Evolutionary conservation across 23 tunicate genomes (phyloP).

Genomic region (Ciona savignyi): DNA sequence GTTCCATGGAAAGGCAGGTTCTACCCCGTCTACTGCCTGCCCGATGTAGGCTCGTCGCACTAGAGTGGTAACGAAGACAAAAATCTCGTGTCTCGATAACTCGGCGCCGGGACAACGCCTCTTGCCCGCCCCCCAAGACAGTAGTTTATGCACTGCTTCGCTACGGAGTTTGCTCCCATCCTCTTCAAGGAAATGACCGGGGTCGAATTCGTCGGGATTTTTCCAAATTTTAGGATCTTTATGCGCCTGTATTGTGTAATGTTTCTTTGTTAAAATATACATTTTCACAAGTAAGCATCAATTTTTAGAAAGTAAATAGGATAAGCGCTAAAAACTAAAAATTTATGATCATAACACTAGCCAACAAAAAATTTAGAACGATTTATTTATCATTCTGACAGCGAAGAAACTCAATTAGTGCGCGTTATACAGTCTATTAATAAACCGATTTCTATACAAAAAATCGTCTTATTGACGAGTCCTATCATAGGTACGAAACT

Average conservation of each 20-base stretch:
- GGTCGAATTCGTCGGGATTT: conserved; percentile 39
- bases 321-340: too few species aligned
- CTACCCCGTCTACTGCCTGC: conserved; percentile 24
- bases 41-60: conserved; percentile 9
- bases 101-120: conserved; percentile 28
- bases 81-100: conserved; percentile 27
- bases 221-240: conserved; percentile 33
- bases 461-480: too few species aligned
- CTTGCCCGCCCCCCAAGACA: conserved; percentile 43
- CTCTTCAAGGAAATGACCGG: conserved; percentile 25
- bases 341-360: too few species aligned
- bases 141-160: conserved; percentile 2
- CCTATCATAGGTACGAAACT: too few species aligned
- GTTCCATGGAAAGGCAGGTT: conserved; percentile 50
- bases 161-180: neutral
- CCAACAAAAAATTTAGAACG: too few species aligned
- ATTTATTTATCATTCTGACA: too few species aligned
- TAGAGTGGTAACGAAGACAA: conserved; percentile 19
- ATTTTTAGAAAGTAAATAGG: neutral
- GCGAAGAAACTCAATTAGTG: too few species aligned
- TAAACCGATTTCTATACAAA: too few species aligned
- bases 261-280: neutral
- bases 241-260: neutral
- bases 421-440: too few species aligned
- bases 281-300: neutral